A percentile compares a stretch with the other conserved stretches of the same genome.
These are phyloP conservation scores for Cisticola juncidis DNA, from an alignment of 2,113 vertebrate species.

Conservation along the genomic window DNA sequence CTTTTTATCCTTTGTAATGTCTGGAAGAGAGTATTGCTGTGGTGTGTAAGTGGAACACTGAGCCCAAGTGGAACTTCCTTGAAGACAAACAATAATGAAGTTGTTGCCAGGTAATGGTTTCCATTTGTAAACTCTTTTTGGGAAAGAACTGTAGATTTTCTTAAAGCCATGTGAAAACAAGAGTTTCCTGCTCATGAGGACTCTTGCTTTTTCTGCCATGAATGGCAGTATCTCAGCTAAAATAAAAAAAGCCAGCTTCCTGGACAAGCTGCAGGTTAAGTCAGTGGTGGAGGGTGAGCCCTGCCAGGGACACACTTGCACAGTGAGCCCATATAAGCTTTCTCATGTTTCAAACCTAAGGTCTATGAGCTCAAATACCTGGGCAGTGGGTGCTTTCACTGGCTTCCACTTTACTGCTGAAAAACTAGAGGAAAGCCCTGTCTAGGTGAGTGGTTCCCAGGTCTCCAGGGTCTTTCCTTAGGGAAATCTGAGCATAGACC, in stretches of 20 bases:
- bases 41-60: not conserved
- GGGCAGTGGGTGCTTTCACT: not conserved
- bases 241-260: not conserved
- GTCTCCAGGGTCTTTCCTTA: not conserved
- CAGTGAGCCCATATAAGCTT: not conserved
- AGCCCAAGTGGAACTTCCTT: not conserved
- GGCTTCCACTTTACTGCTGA: not conserved
- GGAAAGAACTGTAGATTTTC: not conserved
- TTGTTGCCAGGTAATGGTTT: slow-evolving; percentile 4
- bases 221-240: not conserved
- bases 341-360: not conserved
- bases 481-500: not conserved
- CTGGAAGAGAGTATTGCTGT: not conserved
- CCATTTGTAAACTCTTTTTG: not conserved
- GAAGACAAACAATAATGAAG: not conserved
- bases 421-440: not conserved
- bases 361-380: not conserved
- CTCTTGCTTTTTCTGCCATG: not conserved
- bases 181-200: not conserved
- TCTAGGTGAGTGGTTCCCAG: not conserved
- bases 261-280: not conserved
- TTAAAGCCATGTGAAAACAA: not conserved
- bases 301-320: not conserved
- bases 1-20: not conserved
- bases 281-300: not conserved